These are phyloP conservation scores for Porites lobata DNA, from an alignment of 92 coral and sea anemone genomes.

Conservation along the genomic window DNA sequence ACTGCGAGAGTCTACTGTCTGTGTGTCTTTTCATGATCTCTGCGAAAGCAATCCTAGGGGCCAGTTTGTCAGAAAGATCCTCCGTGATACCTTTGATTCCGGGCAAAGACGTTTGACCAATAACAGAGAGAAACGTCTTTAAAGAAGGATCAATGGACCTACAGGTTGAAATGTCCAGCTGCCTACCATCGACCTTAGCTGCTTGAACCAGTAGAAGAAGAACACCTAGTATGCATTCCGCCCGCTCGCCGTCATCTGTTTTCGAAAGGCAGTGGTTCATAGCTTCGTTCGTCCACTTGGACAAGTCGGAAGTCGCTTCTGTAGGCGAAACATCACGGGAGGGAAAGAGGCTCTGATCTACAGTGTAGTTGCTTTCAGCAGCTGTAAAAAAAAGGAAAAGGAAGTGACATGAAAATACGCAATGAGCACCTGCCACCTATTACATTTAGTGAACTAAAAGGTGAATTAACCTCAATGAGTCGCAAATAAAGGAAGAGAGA, in stretches of 20 bases:
- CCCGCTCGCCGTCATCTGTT: background rate
- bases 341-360: background rate
- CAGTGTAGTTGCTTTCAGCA: background rate
- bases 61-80: background rate
- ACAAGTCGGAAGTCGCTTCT: background rate
- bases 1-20: background rate
- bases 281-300: background rate
- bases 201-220: background rate
- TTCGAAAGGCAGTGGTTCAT: background rate
- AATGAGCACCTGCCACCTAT: too few species aligned
- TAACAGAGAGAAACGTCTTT: background rate
- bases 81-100: background rate
- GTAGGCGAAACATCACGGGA: background rate
- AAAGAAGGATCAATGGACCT: background rate
- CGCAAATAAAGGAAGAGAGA: background rate
- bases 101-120: background rate
- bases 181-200: background rate
- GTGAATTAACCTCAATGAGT: too few species aligned
- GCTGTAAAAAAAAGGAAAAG: background rate
- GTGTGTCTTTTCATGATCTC: background rate
- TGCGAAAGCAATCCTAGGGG: background rate
- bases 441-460: too few species aligned
- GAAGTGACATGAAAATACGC: background rate
- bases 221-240: background rate
- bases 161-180: background rate